Conservation (phyloP, 2,888 invertebrate genomes). For the Andrena chrysosceles region DNA sequence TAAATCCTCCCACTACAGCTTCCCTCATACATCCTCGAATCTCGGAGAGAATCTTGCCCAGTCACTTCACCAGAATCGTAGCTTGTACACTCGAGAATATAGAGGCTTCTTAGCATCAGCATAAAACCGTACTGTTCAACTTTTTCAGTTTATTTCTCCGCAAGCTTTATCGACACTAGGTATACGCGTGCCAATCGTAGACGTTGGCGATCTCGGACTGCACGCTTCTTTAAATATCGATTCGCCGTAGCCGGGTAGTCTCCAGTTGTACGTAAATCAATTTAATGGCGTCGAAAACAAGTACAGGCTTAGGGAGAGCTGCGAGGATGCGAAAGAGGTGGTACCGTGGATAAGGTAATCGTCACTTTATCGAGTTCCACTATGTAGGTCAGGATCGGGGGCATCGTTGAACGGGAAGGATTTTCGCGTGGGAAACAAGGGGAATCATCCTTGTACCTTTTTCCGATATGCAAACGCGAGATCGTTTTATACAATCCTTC, state of each 20-base stretch:
- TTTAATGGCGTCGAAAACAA: constrained; percentile 16
- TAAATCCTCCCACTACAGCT: no score
- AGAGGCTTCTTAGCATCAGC: no score
- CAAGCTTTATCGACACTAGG: constrained; percentile 12
- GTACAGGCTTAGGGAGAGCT: not conserved
- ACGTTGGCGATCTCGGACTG: not conserved
- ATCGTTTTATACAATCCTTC: not conserved
- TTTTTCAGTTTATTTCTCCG: constrained; percentile 23
- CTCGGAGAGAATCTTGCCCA: not conserved
- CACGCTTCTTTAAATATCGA: constrained; percentile 16
- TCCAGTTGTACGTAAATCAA: constrained; percentile 18
- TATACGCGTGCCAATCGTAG: not conserved
- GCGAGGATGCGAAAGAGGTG: not conserved
- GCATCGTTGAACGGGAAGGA: not conserved
- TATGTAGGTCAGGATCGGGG: constrained; percentile 21
- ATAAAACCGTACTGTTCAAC: not conserved
- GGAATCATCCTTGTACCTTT: not conserved
- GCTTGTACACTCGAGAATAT: not conserved
- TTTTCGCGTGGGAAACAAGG: not conserved
- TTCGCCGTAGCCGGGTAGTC: not conserved
- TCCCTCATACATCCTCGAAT: no score
- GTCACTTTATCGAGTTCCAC: constrained; percentile 6
- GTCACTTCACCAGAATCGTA: not conserved
- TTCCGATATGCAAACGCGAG: not conserved
- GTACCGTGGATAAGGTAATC: constrained; percentile 8